Evolutionary conservation across 2,797 vertebrate species (phyloP).

Genomic region (Pipistrellus nathusii): DNA sequence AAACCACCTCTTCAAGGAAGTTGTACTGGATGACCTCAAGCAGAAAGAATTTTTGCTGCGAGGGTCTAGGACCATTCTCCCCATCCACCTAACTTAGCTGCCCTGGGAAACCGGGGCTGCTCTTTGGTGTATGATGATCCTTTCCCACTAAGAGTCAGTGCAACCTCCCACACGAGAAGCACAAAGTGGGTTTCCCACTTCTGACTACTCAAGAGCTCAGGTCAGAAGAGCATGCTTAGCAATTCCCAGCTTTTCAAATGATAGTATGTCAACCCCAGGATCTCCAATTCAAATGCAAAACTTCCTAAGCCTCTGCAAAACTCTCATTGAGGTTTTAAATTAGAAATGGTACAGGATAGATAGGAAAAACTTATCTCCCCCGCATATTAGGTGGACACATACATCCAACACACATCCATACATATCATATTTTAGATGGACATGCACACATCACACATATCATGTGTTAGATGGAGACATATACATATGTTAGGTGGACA

Average conservation of each 20-base stretch:
- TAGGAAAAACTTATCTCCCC: constrained; percentile 8
- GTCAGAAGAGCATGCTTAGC: not conserved
- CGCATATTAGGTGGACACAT: no score
- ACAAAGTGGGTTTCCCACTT: not conserved
- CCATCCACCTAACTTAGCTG: not conserved
- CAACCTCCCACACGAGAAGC: not conserved
- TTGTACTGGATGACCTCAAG: not conserved
- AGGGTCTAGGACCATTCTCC: not conserved
- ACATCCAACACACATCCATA: not conserved
- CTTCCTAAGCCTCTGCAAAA: constrained; percentile 13
- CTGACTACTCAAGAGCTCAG: constrained; percentile 7
- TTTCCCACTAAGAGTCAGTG: not conserved
- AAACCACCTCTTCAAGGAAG: not conserved
- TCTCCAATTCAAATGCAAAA: not conserved
- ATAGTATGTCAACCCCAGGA: accelerated
- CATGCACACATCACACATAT: not conserved
- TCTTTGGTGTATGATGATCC: not conserved
- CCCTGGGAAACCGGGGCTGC: not conserved
- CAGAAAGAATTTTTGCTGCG: constrained; percentile 34
- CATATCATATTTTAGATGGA: not conserved
- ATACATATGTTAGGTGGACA: not conserved
- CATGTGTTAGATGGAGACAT: not conserved
- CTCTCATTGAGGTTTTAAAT: constrained; percentile 69
- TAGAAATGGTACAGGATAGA: constrained; percentile 71
- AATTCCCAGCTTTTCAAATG: not conserved